Evolutionary conservation across 2,113 vertebrate species (phyloP).

Genomic region (Cygnus buccinator): DNA sequence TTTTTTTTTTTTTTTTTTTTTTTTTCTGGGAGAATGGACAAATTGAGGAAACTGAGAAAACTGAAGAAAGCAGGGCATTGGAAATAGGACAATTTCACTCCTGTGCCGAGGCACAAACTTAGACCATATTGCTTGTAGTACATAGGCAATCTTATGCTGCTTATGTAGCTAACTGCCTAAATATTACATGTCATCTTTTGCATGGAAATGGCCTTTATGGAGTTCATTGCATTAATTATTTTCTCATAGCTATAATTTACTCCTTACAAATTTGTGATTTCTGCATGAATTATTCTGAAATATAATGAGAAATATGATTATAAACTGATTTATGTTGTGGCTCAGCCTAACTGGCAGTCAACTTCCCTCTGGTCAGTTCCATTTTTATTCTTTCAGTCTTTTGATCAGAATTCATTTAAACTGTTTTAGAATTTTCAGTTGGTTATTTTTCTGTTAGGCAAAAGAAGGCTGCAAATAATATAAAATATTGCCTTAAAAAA

Average conservation of each 20-base stretch:
- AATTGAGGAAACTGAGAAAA: background rate
- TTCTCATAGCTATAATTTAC: background rate
- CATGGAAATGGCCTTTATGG: background rate
- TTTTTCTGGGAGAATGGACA: background rate
- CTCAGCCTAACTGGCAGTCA: background rate
- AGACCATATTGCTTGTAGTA: background rate
- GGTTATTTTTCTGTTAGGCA: background rate
- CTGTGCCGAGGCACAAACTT: no score
- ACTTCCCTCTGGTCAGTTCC: background rate
- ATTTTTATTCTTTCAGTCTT: constrained; percentile 6
- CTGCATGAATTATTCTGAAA: background rate
- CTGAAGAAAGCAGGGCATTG: no score
- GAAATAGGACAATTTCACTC: no score
- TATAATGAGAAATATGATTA: no score
- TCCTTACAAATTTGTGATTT: constrained; percentile 22
- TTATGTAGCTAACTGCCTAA: background rate
- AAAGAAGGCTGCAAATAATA: background rate
- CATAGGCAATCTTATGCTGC: background rate
- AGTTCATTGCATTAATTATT: constrained; percentile 6
- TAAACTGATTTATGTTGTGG: background rate
- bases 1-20: background rate
- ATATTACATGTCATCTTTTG: background rate
- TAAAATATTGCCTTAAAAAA: background rate
- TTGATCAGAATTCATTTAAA: background rate
- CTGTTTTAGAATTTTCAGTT: background rate